Base-by-base conservation (phyloP, 2,888 invertebrate genomes). In the Augochlorella aurata region DNA sequence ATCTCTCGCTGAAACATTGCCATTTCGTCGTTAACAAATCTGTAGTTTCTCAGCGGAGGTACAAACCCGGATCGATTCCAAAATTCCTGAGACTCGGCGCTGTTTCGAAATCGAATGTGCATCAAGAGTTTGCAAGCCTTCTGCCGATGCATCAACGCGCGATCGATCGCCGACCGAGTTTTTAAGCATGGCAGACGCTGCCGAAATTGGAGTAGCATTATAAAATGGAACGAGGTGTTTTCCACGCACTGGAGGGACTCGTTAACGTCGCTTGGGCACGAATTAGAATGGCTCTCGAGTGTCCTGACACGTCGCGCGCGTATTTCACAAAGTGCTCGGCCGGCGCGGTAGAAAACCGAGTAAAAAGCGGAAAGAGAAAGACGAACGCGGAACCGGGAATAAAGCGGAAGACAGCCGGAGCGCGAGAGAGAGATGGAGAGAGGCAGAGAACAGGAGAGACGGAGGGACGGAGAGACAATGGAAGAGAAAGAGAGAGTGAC, bases 231-330 rank as follows among this genome's bases (percentile, higher is more conserved):
- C 68, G 45, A 67, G 80, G n/a, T 63, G 52, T 63, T 73, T 68
- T 49, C 73, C 73, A 69, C 68, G 68, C 44, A 67, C 52, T 12
- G 61, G 45, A 16, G 21, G 14, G 24, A 63, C 78, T 80, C 78
- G 73, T 78, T 72, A 80, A 73, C 73, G 68, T 49, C 73, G 73
- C 78, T 80, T 78, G 67, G 54, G 68, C 44, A n/a, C 63, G 80
- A 78, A 80, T 80, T 78, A 78, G 68, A 78, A 78, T 78, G n/a
- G 63, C 73, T 54, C 73, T 73, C 61, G 80, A 69, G 73, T 52
- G 80, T 78, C 63, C 78, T 54, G 78, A 65, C 80, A 63, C 72
- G 80, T 78, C 63, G 73, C 61, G 21, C 14, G 24, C 47, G 73
- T 68, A 73, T 77, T 80, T 80, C 61, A 47, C 63, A 69, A 68